Evolutionary conservation across 2,797 vertebrate genomes (phyloP), one percentile per base, ranked within the genome.

Genomic region (Aplochiton taeniatus): DNA sequence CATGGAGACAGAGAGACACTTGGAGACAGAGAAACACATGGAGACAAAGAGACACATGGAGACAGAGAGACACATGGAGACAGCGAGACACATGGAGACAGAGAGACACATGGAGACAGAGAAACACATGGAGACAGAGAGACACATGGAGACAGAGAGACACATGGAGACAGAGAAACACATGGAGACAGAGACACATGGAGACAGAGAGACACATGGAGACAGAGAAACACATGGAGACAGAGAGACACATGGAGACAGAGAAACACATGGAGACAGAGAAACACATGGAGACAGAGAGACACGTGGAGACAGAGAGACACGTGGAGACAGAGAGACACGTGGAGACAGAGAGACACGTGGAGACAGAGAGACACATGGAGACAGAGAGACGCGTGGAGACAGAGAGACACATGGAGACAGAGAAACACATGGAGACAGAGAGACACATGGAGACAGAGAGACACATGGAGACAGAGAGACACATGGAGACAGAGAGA

Each of bases 321-420:
- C 47, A 73, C 68, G 71, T 74, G 69, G 84, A 63, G 72, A 75
- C 65, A 67, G 78, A 66, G 72, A 79, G 81, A 70, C 63, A n/a
- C n/a, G n/a, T n/a, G n/a, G n/a, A n/a, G n/a, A n/a, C n/a, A n/a
- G n/a, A n/a, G n/a, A n/a, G n/a, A n/a, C n/a, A n/a, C n/a, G 85
- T 85, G 82, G 86, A 83, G 80, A n/a, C 45, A 65, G 19, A 11
- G 42, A 73, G n/a, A 69, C 61, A n/a, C n/a, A n/a, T n/a, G n/a
- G n/a, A n/a, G n/a, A n/a, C n/a, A n/a, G n/a, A n/a, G n/a, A n/a
- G n/a, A n/a, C n/a, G n/a, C 31, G 60, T 63, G 61, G 41, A 58
- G 17, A 53, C 64, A 49, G 31, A 43, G 49, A 59, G 58, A 57
- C 47, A 73, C 68, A 73, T 74, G 69, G 84, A 63, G 72, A 75